phyloP scores from a whole-genome alignment of 2,113 vertebrate species.

The Balaenoptera acutorostrata region DNA sequence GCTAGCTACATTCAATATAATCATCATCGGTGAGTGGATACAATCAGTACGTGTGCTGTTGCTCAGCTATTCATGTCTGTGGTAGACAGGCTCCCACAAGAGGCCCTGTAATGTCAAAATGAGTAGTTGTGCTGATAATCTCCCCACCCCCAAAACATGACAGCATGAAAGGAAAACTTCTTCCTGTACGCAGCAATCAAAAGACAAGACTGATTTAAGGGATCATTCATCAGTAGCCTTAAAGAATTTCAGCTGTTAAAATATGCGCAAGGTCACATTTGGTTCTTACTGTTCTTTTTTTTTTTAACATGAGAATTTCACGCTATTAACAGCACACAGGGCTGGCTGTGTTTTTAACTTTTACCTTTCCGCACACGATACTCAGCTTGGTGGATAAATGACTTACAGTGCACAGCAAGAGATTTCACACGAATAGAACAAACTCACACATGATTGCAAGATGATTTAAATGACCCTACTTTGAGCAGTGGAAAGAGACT shows the following conservation, averaged over 20 bases:
- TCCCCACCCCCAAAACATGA: no score
- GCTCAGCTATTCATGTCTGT: not conserved
- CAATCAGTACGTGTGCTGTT: not conserved
- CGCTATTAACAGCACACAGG: slow-evolving; percentile 65
- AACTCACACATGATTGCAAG: slow-evolving; percentile 11
- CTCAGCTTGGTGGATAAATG: slow-evolving; percentile 61
- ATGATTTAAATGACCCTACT: slow-evolving; percentile 44
- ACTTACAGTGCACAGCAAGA: slow-evolving; percentile 68
- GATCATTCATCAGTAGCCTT: slow-evolving; percentile 45
- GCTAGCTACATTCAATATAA: slow-evolving; percentile 59
- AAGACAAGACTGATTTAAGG: not conserved
- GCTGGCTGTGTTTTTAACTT: slow-evolving; percentile 69
- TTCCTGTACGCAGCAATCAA: not conserved
- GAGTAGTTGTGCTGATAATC: slow-evolving; percentile 62
- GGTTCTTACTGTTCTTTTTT: not conserved
- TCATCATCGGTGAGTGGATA: slow-evolving; percentile 42
- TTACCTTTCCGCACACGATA: slow-evolving; percentile 67
- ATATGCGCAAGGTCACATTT: slow-evolving; percentile 56
- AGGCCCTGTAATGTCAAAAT: slow-evolving; percentile 44
- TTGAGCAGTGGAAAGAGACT: slow-evolving; percentile 39
- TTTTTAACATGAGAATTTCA: slow-evolving; percentile 66
- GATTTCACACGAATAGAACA: slow-evolving; percentile 61
- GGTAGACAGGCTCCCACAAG: slow-evolving; percentile 41
- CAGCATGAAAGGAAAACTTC: slow-evolving; percentile 6
- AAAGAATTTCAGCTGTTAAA: slow-evolving; percentile 77